Conservation (phyloP, 2,113 vertebrate genomes). For the Saguinus imperator region DNA sequence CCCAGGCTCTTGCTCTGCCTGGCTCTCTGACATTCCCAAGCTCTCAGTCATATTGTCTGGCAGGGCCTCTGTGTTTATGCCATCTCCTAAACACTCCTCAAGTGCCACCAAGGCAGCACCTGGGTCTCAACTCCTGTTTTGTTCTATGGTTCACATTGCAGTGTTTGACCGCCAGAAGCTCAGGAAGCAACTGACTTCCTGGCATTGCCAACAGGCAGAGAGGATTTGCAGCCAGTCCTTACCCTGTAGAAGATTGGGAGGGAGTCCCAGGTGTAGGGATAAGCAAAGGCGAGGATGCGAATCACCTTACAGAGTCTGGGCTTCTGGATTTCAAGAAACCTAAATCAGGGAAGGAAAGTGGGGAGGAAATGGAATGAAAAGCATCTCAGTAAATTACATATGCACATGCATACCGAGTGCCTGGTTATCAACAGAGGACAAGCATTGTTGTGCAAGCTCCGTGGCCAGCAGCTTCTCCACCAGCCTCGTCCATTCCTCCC, state of each 20-base stretch:
- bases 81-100: background rate
- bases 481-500: background rate
- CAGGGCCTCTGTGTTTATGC: background rate
- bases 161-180: background rate
- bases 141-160: background rate
- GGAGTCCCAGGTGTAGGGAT: constrained; percentile 94
- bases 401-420: fast-evolving
- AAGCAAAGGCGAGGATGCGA: constrained; percentile 91
- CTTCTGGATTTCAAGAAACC: constrained; percentile 87
- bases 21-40: background rate
- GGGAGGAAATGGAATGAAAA: background rate
- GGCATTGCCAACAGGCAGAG: background rate
- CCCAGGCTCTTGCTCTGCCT: background rate
- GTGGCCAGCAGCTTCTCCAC: background rate
- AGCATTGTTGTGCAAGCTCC: background rate
- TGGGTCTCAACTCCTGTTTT: fast-evolving
- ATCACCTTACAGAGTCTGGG: constrained; percentile 87
- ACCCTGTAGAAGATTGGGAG: constrained; percentile 96
- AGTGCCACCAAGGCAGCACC: background rate
- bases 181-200: background rate
- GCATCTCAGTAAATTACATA: background rate
- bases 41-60: background rate
- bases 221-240: background rate
- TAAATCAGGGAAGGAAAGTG: constrained; percentile 66
- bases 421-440: background rate